Evolutionary conservation across 2,797 vertebrate genomes (phyloP), one percentile per base, ranked within the genome.

Genomic region (Neosalanx taihuensis): DNA sequence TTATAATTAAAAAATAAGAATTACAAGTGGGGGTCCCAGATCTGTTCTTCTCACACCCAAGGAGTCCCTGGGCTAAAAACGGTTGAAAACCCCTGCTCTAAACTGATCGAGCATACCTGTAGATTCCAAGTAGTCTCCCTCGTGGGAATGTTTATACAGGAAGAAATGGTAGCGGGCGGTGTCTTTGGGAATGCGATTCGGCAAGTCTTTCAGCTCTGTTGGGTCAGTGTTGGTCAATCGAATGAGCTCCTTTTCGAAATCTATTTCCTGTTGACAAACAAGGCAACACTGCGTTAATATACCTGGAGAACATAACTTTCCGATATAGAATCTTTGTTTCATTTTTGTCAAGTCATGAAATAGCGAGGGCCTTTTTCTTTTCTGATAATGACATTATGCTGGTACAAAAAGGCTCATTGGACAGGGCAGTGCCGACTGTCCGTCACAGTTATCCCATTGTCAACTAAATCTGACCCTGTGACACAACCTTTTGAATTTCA

Each of bases 141-240:
- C 97, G 9, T 99, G 95, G 60, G 94, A 93, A 84, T 99, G 98
- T 78, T 98, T 99, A 86, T 96, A 99, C 69, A 96, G 93, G 91
- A 99, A 99, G 89, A 99, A 98, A 90, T 99, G 97, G 84, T 99
- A 99, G 13, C 97, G 96, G 0, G 98, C 93, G 18, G 93, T 86
- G 23, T 98, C 96, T 89, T 95, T 96, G 17, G 96, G 95, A 91
- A 99, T 93, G 88, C 97, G 94, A 86, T 91, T 90, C 64, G 98
- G 97, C 87, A 99, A 92, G 82, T 98, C 97, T 83, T 93, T 95
- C 69, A 99, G 3, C 81, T 98, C 97, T 18, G 97, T 99, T 65
- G 93, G 91, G 77, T 95, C 89, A 29, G 95, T 97, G 89, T 76
- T 93, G 73, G 93, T 94, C 93, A 99, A 84, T 85, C 91, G 86